Evolutionary conservation across 92 coral and sea anemone species (phyloP).

Genomic region (Anthopleura xanthogrammica): DNA sequence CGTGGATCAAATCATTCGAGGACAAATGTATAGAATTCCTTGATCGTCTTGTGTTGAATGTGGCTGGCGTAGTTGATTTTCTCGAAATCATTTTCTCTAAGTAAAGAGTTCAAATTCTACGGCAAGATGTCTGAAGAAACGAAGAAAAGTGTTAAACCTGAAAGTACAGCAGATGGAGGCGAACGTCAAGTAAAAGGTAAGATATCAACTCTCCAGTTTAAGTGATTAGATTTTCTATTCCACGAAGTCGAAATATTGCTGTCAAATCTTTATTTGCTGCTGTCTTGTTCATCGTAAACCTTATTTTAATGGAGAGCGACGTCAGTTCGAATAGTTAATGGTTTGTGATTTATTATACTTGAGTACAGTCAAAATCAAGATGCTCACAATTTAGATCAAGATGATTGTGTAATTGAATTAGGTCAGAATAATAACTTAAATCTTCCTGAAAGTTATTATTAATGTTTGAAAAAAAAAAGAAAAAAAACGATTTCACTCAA

Average conservation of each 20-base stretch:
- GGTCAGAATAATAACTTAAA: no score
- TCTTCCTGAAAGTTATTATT: no score
- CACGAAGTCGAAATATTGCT: background rate
- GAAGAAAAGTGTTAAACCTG: background rate
- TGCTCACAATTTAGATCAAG: no score
- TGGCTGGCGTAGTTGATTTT: background rate
- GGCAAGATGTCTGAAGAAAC: constrained; percentile 19
- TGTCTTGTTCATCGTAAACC: background rate
- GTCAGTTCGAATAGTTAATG: background rate
- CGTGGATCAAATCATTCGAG: no score
- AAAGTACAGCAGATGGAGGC: background rate
- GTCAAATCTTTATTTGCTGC: background rate
- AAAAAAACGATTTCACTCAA: no score
- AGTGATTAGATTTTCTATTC: background rate
- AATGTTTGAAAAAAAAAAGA: no score
- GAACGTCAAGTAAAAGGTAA: constrained; percentile 1
- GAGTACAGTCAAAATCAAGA: background rate
- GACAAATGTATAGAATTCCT: no score
- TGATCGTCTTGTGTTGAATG: background rate
- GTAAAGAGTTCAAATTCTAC: background rate
- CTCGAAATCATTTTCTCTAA: background rate
- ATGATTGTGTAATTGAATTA: no score
- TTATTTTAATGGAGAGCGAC: background rate
- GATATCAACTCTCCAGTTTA: background rate
- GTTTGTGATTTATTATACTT: background rate